phyloP scores from a whole-genome alignment of 2,113 vertebrate genomes.

The Lynx canadensis region DNA sequence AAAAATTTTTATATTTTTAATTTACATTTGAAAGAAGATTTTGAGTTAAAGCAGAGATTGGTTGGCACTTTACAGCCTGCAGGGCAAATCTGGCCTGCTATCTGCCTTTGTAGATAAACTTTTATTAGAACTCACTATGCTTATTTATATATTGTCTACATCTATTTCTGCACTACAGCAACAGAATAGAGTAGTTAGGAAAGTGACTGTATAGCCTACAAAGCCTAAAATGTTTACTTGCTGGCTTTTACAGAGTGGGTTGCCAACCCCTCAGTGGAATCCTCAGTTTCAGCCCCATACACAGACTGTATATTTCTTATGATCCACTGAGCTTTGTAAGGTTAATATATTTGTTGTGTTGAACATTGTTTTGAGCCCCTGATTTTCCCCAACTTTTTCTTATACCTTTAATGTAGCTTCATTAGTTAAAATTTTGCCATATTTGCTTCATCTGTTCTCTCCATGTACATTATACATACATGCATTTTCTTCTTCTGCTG shows the following conservation, averaged over 20 bases:
- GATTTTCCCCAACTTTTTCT: not conserved
- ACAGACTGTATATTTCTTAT: not conserved
- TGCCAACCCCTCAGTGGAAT: not conserved
- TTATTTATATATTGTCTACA: not conserved
- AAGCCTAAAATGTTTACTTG: not conserved
- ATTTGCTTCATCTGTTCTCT: not conserved
- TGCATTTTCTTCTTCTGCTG: not conserved
- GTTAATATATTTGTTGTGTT: not conserved
- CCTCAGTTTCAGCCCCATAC: not conserved
- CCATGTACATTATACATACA: not conserved
- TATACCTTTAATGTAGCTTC: not conserved
- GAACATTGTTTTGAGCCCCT: not conserved
- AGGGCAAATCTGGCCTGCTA: not conserved
- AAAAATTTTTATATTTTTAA: too few species aligned
- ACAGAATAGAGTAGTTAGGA: not conserved
- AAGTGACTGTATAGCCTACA: not conserved
- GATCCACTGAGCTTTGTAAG: not conserved
- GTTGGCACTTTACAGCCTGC: not conserved
- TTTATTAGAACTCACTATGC: not conserved
- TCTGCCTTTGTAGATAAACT: not conserved
- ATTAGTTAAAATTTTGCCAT: not conserved
- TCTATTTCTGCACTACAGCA: not conserved
- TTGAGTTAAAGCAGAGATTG: not conserved
- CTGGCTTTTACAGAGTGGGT: not conserved
- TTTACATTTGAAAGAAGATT: conserved; percentile 10